Evolutionary conservation across 1,140 invertebrate genomes (phyloP), one percentile per base, ranked within the genome.

Genomic region (Trachymyrmex cornetzi): DNA sequence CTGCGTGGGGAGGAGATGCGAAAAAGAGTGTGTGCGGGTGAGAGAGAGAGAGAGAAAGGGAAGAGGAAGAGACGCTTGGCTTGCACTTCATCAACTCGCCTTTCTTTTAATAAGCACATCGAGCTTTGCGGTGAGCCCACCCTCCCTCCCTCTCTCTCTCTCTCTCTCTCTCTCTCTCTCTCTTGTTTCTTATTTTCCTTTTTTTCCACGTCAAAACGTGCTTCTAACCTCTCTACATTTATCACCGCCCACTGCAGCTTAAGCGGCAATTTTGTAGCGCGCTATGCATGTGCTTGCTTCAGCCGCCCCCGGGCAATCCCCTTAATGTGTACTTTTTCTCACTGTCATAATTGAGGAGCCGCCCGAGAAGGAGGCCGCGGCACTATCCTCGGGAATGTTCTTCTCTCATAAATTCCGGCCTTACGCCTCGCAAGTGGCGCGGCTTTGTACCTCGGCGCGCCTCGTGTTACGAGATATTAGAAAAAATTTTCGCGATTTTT

Each of bases 251-350:
- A 74, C 48, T 57, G 79, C 71, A 80, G 89, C 90, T 91, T 91
- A 91, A 91, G 80, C 87, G 72, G 89, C 89, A 88, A 91, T 90
- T 90, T 91, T 66, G 59, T 87, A 84, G 38, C 82, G 61, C 82
- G 63, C 80, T 90, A 86, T 90, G 82, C 89, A 85, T 84, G 71
- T 53, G 77, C 77, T 88, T 85, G 89, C 87, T 88, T 88, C 85
- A 90, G 57, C 80, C 71, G 80, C 50, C 57, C 48, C 67, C 69
- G 64, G 19, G 88, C 89, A 88, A 90, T 88, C 88, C 71, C 88
- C 89, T 88, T 90, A 90, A 90, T 90, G 89, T 90, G 77, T 79
- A 90, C 88, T 90, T 90, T 90, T 90, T 90, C 89, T 88, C 89
- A 88, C 88, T 90, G 86, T 90, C 89, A 88, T 90, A 90, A 90